Evolutionary conservation across 2,888 invertebrate genomes (phyloP), one percentile per base, ranked within the genome.

Genomic region (Flexamia atlantica): DNA sequence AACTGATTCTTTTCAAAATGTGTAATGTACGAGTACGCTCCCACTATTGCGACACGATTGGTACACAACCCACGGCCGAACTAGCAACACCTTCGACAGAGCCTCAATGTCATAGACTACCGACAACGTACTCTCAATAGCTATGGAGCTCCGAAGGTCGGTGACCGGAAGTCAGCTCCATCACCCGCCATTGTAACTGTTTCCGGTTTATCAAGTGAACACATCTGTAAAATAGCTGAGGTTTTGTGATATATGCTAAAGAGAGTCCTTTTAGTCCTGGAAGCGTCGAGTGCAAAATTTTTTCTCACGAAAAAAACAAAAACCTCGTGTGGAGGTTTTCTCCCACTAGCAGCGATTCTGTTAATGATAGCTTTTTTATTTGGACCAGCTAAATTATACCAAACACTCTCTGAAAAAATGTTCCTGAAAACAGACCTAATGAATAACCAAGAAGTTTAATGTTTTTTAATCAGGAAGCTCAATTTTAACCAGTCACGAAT

Each of bases 191-290:
- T 79, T 79, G 79, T 79, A 36, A 28, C 32, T 76, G 36, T 36
- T 79, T 79, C 79, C 79, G 50, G 79, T 79, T 79, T 79, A 57
- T 79, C 57, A 79, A 79, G 50, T 79, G 79, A 57, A 79, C 57
- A 79, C 53, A 57, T 79, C 53, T 79, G 32, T 28, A 30, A 76
- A 42, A 76, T 46, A 28, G 28, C 25, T 42, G 74, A 46, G 23
- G 40, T 46, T 76, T 42, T 76, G 32, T 46, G 74, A 10, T 9
- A 72, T 46, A 46, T 76, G 46, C 64, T 64, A 64, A 53, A 57
- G 64, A 28, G 64, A 30, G 23, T 53, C 60, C 25, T 25, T 25
- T 30, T 64, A 28, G 17, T 64, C 28, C 12, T 64, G 17, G 23
- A 4, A 53, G 53, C 17, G 53, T 12, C 46, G 46, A 12, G 14